Percentiles rank a stretch among this genome's conserved stretches.
Evolutionary conservation across 2,888 invertebrate genomes (phyloP).

Genomic region (Pandemis corylana): DNA sequence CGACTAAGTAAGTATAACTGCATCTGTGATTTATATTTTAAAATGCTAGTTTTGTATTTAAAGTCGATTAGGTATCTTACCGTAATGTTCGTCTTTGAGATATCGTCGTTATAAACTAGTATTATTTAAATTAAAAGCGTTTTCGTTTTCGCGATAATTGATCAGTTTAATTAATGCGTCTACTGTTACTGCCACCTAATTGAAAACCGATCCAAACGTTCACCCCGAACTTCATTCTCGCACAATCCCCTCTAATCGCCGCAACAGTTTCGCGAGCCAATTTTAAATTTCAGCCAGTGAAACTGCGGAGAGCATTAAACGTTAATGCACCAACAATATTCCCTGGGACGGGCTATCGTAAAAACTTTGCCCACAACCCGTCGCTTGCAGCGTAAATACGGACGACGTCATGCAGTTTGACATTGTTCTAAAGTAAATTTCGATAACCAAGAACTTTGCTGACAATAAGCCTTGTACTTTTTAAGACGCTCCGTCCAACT

Average conservation of each 20-base stretch:
- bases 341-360: slow-evolving; percentile 71
- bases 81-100: too few relatives aligned
- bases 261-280: slow-evolving; percentile 69
- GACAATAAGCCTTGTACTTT: slow-evolving; percentile 42
- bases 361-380: slow-evolving; percentile 76
- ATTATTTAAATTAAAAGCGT: not conserved
- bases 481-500: slow-evolving; percentile 20
- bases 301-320: slow-evolving; percentile 73
- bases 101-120: not conserved
- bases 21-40: too few relatives aligned
- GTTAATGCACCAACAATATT: slow-evolving; percentile 81
- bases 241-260: slow-evolving; percentile 65
- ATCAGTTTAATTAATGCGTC: slow-evolving; percentile 41
- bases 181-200: slow-evolving; percentile 25
- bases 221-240: slow-evolving; percentile 57
- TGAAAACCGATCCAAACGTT: slow-evolving; percentile 38
- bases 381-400: slow-evolving; percentile 60
- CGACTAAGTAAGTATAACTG: too few relatives aligned
- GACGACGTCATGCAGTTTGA: slow-evolving; percentile 68
- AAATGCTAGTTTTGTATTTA: too few relatives aligned
- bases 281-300: slow-evolving; percentile 73
- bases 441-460: slow-evolving; percentile 74
- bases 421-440: slow-evolving; percentile 79
- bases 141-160: slow-evolving; percentile 25
- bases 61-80: too few relatives aligned